These are phyloP conservation scores for Xanthorhoe spadicearia DNA, from an alignment of 2,888 invertebrate genomes.

Conservation along the genomic window DNA sequence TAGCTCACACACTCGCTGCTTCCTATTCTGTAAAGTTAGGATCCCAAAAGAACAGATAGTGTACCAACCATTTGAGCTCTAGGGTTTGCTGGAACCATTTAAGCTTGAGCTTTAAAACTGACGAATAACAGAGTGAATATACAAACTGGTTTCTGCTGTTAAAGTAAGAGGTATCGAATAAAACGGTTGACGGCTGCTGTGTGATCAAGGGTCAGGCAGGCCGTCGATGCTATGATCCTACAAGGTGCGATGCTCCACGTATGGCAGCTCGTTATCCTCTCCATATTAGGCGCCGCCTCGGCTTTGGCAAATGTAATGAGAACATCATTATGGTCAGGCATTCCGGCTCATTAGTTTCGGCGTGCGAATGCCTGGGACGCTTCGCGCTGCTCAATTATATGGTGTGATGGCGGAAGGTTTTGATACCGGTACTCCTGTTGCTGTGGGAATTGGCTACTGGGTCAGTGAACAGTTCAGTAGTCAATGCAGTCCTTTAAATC, in stretches of 20 bases:
- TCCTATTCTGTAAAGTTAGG: too few relatives aligned
- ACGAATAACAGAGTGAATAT: too few relatives aligned
- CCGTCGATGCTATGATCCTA: conserved; percentile 1
- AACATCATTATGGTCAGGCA: conserved; percentile 36
- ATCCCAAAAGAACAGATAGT: too few relatives aligned
- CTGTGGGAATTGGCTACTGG: too few relatives aligned
- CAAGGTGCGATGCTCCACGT: conserved; percentile 39
- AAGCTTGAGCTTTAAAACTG: too few relatives aligned
- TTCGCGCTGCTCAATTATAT: conserved; percentile 27
- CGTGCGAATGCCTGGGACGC: conserved; percentile 26
- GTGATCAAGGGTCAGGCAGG: not conserved
- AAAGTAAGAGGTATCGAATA: not conserved
- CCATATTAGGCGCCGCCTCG: conserved; percentile 50
- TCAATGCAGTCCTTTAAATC: too few relatives aligned
- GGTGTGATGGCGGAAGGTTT: conserved; percentile 17
- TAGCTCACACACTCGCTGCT: not conserved
- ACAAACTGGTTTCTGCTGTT: not conserved
- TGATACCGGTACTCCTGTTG: conserved; percentile 15
- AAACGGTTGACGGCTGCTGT: not conserved
- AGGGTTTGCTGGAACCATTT: too few relatives aligned
- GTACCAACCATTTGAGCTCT: too few relatives aligned
- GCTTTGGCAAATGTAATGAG: conserved; percentile 43
- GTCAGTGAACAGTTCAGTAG: too few relatives aligned
- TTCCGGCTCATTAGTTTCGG: conserved; percentile 34
- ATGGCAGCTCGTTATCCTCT: conserved; percentile 46